phyloP scores from a whole-genome alignment of 2,888 invertebrate species.

The Steromphala cineraria region DNA sequence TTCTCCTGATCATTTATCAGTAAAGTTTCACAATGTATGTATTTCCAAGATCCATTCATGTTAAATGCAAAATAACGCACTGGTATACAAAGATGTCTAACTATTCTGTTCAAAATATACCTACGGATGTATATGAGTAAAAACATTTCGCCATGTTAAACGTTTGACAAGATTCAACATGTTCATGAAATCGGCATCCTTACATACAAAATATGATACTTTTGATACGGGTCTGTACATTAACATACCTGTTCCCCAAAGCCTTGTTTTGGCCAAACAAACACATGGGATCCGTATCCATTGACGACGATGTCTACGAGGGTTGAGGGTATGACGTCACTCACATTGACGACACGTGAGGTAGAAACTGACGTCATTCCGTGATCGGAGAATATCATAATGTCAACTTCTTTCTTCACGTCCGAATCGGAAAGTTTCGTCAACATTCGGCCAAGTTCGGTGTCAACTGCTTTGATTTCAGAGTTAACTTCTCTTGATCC shows the following conservation, averaged over 20 bases:
- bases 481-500: constrained; percentile 41
- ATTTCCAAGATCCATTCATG: no score
- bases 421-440: constrained; percentile 29
- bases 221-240: no score
- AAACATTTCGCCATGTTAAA: no score
- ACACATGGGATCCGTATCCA: constrained; percentile 39
- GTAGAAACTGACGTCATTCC: constrained; percentile 50
- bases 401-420: constrained; percentile 38
- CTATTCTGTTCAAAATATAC: no score
- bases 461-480: constrained; percentile 40
- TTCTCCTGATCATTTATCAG: no score
- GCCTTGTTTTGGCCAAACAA: constrained; percentile 50
- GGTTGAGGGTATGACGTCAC: constrained; percentile 33
- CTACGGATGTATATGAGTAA: no score
- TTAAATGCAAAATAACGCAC: no score
- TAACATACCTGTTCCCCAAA: constrained; percentile 45
- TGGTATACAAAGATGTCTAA: no score
- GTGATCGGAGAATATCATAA: constrained; percentile 58
- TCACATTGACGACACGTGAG: constrained; percentile 42
- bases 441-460: constrained; percentile 34
- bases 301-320: constrained; percentile 43
- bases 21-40: no score
- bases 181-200: no score
- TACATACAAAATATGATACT: no score
- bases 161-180: no score